Evolutionary conservation across 1,140 invertebrate genomes (phyloP), one percentile per base, ranked within the genome.

Genomic region (Holotrichia oblita): DNA sequence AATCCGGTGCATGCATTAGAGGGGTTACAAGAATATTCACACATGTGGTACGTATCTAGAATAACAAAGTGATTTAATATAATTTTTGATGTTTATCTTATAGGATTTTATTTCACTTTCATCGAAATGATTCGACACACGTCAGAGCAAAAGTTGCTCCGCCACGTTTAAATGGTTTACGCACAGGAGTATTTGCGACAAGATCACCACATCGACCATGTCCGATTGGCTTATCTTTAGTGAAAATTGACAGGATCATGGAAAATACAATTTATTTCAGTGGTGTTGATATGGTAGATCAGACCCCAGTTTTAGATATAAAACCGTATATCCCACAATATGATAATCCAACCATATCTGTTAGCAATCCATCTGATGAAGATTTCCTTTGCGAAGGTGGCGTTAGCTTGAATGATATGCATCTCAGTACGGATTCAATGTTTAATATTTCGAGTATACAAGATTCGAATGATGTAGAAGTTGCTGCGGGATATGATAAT

Each of bases 301-400:
- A 94, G 55, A 97, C 96, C 3, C 97, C 97, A n/a, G 93, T 98
- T 0, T 81, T 98, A 40, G 97, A 98, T 85, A 94, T 98, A 42
- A 98, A 98, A 87, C 97, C 97, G 0, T 98, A 96, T 85, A 97
- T 98, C 83, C 96, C 95, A 3, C 91, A 94, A 61, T 98, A 98
- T 86, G 97, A 98, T 87, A 92, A 90, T 81, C 96, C 96, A 22
- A 77, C 75, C n/a, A 40, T 73, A 41, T 40, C 72, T 55, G 73
- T 3, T 74, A 27, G 41, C 40, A 69, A 22, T 20, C 0, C 14
- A 0, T n/a, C 72, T n/a, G 72, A 14, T 6, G 72, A 73, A 6
- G 72, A 73, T 73, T 0, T 40, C n/a, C 8, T 73, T 10, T 40
- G n/a, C 40, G 72, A 73, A n/a, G 40, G 72, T 40, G 40, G 27